phyloP scores from a whole-genome alignment of 1,140 invertebrate species.

The Teleopsis dalmanni region DNA sequence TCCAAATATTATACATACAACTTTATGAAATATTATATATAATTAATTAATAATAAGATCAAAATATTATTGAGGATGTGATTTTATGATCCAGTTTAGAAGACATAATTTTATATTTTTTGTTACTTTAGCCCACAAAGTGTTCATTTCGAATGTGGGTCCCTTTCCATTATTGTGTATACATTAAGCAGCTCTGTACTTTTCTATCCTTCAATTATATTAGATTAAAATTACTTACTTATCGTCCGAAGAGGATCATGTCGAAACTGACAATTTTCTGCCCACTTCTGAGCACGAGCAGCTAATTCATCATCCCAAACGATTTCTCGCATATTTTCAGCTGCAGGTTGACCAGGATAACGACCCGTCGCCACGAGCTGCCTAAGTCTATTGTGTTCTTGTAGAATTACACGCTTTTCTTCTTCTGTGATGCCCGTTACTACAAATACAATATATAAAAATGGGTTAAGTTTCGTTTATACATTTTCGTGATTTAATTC shows the following conservation, averaged over 20 bases:
- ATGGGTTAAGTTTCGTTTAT: background rate
- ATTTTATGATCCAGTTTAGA: too few relatives aligned
- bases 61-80: too few relatives aligned
- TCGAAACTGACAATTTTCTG: conserved; percentile 65
- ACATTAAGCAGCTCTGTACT: too few relatives aligned
- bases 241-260: conserved; percentile 61
- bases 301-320: conserved; percentile 86
- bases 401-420: conserved; percentile 66
- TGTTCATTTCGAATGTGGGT: too few relatives aligned
- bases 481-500: background rate
- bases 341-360: conserved; percentile 64
- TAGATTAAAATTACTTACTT: conserved; percentile 55
- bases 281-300: conserved; percentile 70
- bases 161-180: too few relatives aligned
- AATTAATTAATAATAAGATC: too few relatives aligned
- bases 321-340: conserved; percentile 77
- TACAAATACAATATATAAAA: conserved; percentile 21
- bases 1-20: too few relatives aligned
- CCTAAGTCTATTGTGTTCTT: conserved; percentile 70
- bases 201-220: too few relatives aligned
- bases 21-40: too few relatives aligned
- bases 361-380: conserved; percentile 70
- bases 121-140: too few relatives aligned
- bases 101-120: too few relatives aligned
- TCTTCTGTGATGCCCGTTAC: conserved; percentile 56